A percentile compares a stretch with the other conserved stretches of the same genome.
Evolutionary conservation across 2,888 invertebrate species (phyloP).

Genomic region (Drosophila kanekoi): DNA sequence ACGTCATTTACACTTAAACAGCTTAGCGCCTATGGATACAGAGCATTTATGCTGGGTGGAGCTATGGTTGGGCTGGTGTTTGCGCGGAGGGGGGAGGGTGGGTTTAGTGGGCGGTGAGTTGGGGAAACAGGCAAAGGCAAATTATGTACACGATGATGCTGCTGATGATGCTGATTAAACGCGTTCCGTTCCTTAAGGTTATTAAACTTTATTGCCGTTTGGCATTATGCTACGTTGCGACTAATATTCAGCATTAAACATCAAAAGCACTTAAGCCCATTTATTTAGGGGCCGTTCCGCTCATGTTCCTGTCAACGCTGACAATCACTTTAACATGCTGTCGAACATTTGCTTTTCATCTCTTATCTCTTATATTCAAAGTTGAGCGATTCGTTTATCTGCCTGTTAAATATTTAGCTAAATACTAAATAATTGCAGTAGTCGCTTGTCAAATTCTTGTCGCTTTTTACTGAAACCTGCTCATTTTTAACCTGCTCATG

Average conservation of each 20-base stretch:
- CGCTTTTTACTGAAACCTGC: too few relatives aligned
- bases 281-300: slow-evolving; percentile 2
- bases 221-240: slow-evolving; percentile 48
- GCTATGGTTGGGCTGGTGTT: not conserved
- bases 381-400: not conserved
- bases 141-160: slow-evolving; percentile 67
- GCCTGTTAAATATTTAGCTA: not conserved
- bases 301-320: slow-evolving; percentile 7
- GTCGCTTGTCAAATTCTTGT: too few relatives aligned
- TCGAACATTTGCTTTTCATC: not conserved
- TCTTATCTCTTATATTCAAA: not conserved
- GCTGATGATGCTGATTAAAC: slow-evolving; percentile 76
- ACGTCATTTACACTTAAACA: slow-evolving; percentile 80
- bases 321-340: slow-evolving; percentile 9
- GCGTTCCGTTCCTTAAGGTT: slow-evolving; percentile 60
- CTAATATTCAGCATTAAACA: slow-evolving; percentile 50
- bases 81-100: not conserved
- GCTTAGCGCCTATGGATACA: slow-evolving; percentile 61
- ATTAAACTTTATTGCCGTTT: slow-evolving; percentile 74
- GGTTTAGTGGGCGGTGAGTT: not conserved
- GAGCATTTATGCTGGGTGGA: slow-evolving; percentile 8
- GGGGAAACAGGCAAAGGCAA: slow-evolving; percentile 40
- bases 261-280: slow-evolving; percentile 47
- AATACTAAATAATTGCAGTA: not conserved
- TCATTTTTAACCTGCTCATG: too few relatives aligned